Conservation (phyloP, 2,797 vertebrate genomes). For the Notoglanidium macrostoma region DNA sequence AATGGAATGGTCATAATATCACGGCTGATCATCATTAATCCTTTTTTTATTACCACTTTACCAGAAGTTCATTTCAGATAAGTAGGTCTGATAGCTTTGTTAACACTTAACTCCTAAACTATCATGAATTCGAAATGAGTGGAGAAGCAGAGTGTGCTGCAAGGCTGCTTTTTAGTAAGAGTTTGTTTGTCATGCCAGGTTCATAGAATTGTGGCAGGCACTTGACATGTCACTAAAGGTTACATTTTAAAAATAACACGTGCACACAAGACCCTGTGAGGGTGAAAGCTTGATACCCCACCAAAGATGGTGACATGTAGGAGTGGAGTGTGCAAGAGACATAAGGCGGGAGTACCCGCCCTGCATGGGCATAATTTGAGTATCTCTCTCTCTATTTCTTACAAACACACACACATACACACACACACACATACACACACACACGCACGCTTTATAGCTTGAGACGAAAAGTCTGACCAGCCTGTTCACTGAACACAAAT, state of each 20-base stretch:
- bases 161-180: neutral
- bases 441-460: neutral
- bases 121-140: neutral
- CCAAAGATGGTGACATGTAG: constrained; percentile 77
- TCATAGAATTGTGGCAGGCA: constrained; percentile 1
- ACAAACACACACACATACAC: neutral
- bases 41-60: neutral
- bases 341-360: constrained; percentile 58
- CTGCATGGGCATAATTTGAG: constrained; percentile 53
- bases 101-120: neutral
- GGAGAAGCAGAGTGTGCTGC: neutral
- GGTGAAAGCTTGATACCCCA: constrained; percentile 69
- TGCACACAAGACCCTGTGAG: constrained; percentile 49
- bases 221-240: constrained; percentile 55
- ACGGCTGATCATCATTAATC: neutral
- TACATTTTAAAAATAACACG: constrained; percentile 71
- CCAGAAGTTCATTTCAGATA: neutral
- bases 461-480: constrained; percentile 46
- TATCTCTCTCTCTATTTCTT: constrained; percentile 51
- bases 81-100: neutral
- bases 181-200: constrained; percentile 13
- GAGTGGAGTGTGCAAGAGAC: constrained; percentile 49
- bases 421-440: neutral
- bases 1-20: neutral
- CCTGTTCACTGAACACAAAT: constrained; percentile 45